Conservation (phyloP, 2,113 vertebrate genomes). For the Burhinus oedicnemus region DNA sequence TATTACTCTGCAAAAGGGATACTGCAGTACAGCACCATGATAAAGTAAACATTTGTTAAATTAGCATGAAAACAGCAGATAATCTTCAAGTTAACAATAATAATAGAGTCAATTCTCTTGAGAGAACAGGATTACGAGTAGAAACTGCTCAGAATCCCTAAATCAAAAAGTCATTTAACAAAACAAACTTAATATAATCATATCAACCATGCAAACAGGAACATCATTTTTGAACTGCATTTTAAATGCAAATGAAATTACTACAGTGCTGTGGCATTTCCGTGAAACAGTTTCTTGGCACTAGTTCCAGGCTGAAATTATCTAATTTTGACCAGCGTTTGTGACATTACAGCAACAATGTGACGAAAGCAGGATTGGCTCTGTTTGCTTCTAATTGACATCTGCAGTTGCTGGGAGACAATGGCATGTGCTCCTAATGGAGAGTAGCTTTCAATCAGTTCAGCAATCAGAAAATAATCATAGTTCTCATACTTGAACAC, state of each 20-base stretch:
- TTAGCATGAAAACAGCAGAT: constrained; percentile 77
- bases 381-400: constrained; percentile 72
- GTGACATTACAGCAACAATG: constrained; percentile 66
- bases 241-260: constrained; percentile 81
- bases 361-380: constrained; percentile 64
- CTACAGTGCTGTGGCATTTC: constrained; percentile 71
- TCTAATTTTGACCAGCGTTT: constrained; percentile 70
- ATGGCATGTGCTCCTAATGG: constrained; percentile 70
- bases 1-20: constrained; percentile 49
- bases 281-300: constrained; percentile 67
- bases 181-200: constrained; percentile 81
- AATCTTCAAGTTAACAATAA: constrained; percentile 79
- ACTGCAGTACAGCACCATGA: constrained; percentile 43
- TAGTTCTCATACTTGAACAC: constrained; percentile 72
- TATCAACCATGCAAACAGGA: constrained; percentile 79
- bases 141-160: constrained; percentile 79
- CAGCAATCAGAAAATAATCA: constrained; percentile 76
- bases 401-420: constrained; percentile 72
- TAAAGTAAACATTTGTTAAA: constrained; percentile 76
- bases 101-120: constrained; percentile 74
- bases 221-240: constrained; percentile 72
- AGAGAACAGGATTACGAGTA: constrained; percentile 73
- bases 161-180: constrained; percentile 80
- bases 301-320: constrained; percentile 66
- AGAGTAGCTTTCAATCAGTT: constrained; percentile 76